Percentiles rank a stretch among this genome's conserved stretches.
phyloP scores from a whole-genome alignment of 2,113 vertebrate species.

The Herpailurus yagouaroundi region DNA sequence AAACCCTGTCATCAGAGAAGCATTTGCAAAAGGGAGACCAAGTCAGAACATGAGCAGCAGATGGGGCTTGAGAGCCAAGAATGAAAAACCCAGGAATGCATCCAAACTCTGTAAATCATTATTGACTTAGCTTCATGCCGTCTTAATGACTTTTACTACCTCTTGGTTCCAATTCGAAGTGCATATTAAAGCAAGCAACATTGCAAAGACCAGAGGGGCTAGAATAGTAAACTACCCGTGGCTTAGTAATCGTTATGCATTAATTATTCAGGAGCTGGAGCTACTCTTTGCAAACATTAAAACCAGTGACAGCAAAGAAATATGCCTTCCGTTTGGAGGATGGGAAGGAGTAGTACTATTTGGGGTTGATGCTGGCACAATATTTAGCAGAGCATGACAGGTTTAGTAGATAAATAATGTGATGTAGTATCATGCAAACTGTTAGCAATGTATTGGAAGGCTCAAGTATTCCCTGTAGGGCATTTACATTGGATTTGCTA shows the following conservation, averaged over 20 bases:
- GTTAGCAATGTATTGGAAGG: constrained; percentile 76
- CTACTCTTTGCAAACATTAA: constrained; percentile 71
- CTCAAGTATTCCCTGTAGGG: constrained; percentile 78
- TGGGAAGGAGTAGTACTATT: constrained; percentile 32
- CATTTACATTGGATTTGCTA: constrained; percentile 81
- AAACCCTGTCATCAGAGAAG: constrained; percentile 64
- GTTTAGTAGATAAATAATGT: constrained; percentile 80
- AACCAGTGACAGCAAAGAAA: constrained; percentile 69
- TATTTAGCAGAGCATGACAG: constrained; percentile 77
- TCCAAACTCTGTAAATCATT: constrained; percentile 84
- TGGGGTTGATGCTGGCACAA: constrained; percentile 63
- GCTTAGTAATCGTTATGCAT: constrained; percentile 70
- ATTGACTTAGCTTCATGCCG: constrained; percentile 82
- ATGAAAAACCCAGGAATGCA: constrained; percentile 66
- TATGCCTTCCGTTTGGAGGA: constrained; percentile 12
- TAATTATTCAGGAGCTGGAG: constrained; percentile 72
- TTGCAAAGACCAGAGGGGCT: constrained; percentile 75
- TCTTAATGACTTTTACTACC: constrained; percentile 82
- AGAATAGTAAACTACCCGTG: constrained; percentile 65
- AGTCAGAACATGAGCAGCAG: constrained; percentile 84
- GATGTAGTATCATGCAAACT: constrained; percentile 76
- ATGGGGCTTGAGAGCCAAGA: constrained; percentile 87
- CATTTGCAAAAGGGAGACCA: constrained; percentile 77
- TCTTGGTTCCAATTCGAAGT: constrained; percentile 78
- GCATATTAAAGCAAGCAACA: constrained; percentile 74